These are phyloP conservation scores for Cheilosia vernalis DNA, from an alignment of 2,888 invertebrate genomes.

Conservation along the genomic window DNA sequence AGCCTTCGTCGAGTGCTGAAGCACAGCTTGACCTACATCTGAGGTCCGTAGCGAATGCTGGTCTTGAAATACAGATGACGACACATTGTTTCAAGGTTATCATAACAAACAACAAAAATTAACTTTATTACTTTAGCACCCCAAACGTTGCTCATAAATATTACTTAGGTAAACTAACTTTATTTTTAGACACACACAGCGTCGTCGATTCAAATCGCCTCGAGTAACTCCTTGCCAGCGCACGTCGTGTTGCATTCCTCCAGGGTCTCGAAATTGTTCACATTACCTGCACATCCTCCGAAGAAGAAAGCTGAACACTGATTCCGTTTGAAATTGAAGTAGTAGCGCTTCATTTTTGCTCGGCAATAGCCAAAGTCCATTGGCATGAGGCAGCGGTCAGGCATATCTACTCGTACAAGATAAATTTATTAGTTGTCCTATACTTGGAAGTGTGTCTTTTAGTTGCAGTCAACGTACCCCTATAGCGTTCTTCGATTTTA, in stretches of 20 bases:
- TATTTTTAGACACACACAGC: conserved; percentile 34
- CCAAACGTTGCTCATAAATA: conserved; percentile 32
- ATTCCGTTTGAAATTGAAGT: conserved; percentile 85
- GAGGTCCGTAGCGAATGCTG: conserved; percentile 15
- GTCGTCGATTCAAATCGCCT: conserved; percentile 7
- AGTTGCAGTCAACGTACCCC: conserved; percentile 24
- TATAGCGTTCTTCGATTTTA: conserved; percentile 51
- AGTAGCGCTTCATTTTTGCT: conserved; percentile 90
- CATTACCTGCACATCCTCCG: conserved; percentile 90
- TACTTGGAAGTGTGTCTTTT: not conserved
- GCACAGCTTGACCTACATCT: conserved; percentile 37
- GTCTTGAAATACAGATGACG: conserved; percentile 48
- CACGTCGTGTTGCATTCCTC: conserved; percentile 85
- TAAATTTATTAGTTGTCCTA: conserved; percentile 11
- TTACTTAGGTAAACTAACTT: conserved; percentile 46
- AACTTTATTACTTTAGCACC: conserved; percentile 33
- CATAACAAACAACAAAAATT: conserved; percentile 13
- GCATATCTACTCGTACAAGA: conserved; percentile 74
- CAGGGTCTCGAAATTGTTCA: conserved; percentile 88
- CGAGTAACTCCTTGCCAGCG: conserved; percentile 41
- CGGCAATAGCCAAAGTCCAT: conserved; percentile 89
- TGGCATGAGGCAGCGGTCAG: conserved; percentile 87
- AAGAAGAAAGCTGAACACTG: conserved; percentile 89
- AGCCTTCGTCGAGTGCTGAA: conserved; percentile 14
- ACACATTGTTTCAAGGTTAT: conserved; percentile 52